Conservation (phyloP, 1,140 invertebrate species). For the Cepaea nemoralis region DNA sequence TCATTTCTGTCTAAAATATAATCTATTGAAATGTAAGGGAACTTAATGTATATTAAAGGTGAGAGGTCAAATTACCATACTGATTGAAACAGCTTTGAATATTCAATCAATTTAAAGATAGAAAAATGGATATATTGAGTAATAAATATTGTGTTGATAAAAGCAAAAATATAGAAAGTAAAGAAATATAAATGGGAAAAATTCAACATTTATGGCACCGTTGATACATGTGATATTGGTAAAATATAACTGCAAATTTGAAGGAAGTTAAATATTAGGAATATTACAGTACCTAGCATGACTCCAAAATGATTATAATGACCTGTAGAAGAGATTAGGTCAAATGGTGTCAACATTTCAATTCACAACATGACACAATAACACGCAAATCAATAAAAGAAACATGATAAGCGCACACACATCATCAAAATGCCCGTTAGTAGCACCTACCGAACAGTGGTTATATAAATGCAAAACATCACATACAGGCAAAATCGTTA, state of each 20-base stretch:
- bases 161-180: slow-evolving; percentile 3
- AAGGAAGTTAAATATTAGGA: slow-evolving; percentile 28
- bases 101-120: no score
- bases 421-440: neutral
- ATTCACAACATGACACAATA: slow-evolving; percentile 31
- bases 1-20: no score
- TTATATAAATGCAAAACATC: no score
- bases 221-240: slow-evolving; percentile 1
- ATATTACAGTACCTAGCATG: slow-evolving; percentile 45
- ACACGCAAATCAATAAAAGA: slow-evolving; percentile 14
- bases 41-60: no score
- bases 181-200: no score
- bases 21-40: no score
- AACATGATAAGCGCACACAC: neutral
- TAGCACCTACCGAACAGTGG: no score
- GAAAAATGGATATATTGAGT: neutral
- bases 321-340: slow-evolving; percentile 45
- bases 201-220: slow-evolving; percentile 12
- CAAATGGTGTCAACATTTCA: slow-evolving; percentile 1
- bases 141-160: slow-evolving; percentile 7
- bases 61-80: no score
- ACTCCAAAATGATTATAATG: slow-evolving; percentile 51
- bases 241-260: slow-evolving; percentile 18
- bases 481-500: no score
- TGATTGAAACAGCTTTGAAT: no score